Conservation (phyloP, 2,797 vertebrate genomes). For the Gastrophryne carolinensis region DNA sequence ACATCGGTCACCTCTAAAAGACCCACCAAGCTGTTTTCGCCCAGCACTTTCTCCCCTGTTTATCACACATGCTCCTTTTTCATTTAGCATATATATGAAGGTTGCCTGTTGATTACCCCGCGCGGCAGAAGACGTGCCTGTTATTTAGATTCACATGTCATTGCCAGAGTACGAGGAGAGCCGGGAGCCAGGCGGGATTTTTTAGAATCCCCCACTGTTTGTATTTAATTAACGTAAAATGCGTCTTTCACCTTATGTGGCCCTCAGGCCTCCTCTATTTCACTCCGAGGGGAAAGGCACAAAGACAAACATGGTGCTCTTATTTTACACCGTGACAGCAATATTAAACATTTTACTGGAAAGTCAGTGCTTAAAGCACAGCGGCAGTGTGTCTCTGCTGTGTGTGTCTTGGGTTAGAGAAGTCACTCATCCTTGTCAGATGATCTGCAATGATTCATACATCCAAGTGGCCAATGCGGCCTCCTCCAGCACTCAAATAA, state of each 20-base stretch:
- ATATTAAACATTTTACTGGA: background rate
- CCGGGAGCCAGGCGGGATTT: background rate
- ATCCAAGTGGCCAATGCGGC: too few relatives aligned
- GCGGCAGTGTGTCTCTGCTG: too few relatives aligned
- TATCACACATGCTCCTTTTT: background rate
- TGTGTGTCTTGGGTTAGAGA: too few relatives aligned
- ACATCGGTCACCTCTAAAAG: too few relatives aligned
- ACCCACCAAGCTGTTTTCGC: too few relatives aligned
- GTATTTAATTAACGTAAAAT: conserved; percentile 25
- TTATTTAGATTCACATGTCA: conserved; percentile 4
- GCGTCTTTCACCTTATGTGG: conserved; percentile 2
- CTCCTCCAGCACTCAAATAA: too few relatives aligned
- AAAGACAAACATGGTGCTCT: background rate
- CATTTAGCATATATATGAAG: background rate
- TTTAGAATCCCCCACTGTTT: background rate
- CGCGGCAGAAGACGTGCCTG: background rate
- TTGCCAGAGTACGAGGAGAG: background rate
- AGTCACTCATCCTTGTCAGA: too few relatives aligned
- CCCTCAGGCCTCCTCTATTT: background rate
- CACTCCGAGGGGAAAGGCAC: too few relatives aligned
- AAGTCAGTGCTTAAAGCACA: background rate
- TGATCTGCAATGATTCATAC: too few relatives aligned
- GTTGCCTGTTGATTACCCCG: background rate
- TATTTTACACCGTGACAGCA: background rate
- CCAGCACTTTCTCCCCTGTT: background rate